Conservation (phyloP, 2,113 vertebrate genomes). For the Micronisus gabar region DNA sequence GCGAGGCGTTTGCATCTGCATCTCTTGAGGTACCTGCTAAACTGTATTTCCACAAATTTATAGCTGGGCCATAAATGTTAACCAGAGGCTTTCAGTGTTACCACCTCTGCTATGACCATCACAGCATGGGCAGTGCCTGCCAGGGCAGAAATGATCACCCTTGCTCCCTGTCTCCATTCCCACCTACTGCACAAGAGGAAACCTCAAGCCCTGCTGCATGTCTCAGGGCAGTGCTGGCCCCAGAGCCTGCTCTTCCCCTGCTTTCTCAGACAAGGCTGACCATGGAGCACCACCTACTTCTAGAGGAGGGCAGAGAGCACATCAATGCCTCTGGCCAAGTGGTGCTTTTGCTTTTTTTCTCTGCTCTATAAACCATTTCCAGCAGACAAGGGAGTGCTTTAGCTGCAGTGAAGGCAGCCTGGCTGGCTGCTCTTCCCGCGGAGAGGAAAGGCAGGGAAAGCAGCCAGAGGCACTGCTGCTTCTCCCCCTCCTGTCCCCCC, state of each 20-base stretch:
- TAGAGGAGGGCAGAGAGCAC: neutral
- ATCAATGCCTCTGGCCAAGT: neutral
- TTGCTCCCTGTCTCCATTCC: neutral
- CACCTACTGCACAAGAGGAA: neutral
- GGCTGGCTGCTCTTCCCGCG: neutral
- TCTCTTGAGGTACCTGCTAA: neutral
- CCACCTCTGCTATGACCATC: neutral
- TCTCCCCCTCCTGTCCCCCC: neutral
- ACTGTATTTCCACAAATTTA: neutral
- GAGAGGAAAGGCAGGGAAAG: neutral
- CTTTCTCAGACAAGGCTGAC: neutral
- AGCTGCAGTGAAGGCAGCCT: neutral
- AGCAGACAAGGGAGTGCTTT: neutral
- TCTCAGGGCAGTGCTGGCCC: neutral
- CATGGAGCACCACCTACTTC: neutral
- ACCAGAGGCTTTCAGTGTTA: neutral
- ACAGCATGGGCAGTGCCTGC: neutral
- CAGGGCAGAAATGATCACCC: fast-evolving
- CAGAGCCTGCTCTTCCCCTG: fast-evolving
- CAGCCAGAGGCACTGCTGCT: neutral
- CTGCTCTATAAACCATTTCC: neutral
- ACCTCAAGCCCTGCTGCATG: fast-evolving
- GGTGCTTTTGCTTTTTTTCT: neutral
- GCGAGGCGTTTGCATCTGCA: neutral
- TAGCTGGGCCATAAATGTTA: neutral